phyloP scores from a whole-genome alignment of 2,113 vertebrate species.

The Aegithalos caudatus region DNA sequence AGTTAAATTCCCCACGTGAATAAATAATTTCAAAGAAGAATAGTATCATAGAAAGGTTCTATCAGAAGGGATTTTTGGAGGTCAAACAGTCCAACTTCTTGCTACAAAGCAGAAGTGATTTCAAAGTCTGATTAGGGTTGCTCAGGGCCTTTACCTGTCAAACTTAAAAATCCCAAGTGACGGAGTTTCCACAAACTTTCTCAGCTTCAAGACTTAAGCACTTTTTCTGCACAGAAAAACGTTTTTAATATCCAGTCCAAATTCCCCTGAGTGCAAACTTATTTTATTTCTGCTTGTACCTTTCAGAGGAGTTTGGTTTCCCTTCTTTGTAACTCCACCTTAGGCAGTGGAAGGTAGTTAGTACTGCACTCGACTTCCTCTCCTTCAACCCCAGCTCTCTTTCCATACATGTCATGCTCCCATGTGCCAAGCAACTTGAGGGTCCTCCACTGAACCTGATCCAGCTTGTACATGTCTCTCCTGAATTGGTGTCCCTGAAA shows the following conservation, averaged over 20 bases:
- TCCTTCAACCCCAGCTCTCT: not conserved
- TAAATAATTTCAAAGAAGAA: not conserved
- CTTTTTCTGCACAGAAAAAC: not conserved
- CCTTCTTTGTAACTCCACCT: not conserved
- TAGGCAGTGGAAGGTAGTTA: not conserved
- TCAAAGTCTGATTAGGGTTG: conserved; percentile 20
- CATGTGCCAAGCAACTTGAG: not conserved
- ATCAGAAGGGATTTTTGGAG: not conserved
- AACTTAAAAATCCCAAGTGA: not conserved
- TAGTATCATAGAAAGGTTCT: not conserved
- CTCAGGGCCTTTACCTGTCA: not conserved
- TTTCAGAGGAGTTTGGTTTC: not conserved
- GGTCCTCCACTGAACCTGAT: not conserved
- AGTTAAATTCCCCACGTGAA: not conserved
- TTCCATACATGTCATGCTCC: not conserved
- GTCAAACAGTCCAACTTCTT: not conserved
- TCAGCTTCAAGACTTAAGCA: not conserved
- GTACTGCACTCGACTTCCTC: not conserved
- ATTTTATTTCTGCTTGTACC: not conserved
- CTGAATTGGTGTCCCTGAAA: not conserved
- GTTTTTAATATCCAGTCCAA: not conserved
- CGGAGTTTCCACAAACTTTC: not conserved
- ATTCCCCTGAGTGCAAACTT: not conserved
- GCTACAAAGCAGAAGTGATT: conserved; percentile 6
- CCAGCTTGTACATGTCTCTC: not conserved